Base-by-base conservation (phyloP, 2,113 vertebrate genomes). In the Deroptyus accipitrinus region DNA sequence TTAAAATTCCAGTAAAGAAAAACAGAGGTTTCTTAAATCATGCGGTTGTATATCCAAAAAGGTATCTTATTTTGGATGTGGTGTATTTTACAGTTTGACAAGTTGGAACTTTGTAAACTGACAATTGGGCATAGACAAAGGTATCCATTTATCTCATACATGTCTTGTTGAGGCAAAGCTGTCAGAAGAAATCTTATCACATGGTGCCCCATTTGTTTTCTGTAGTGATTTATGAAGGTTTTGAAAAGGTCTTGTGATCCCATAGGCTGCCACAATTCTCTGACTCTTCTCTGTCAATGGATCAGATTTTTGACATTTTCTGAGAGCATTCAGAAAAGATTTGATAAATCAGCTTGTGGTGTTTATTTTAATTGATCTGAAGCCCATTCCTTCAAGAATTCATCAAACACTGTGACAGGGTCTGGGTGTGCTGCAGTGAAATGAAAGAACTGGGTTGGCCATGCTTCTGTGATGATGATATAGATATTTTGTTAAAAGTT, bases 211-310 rank as follows among this genome's bases (percentile, higher is more conserved):
- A 98, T 98, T 99, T 98, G 98, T 98, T 98, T 98, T 98, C 98
- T 97, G 95, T 97, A 89, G 98, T 98, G 98, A 99, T 98, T 98
- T 99, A 99, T 99, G 98, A 98, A 97, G 97, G 98, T 98, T 98
- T 98, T 98, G 98, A 98, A 98, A 98, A 98, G 98, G 98, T 98
- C 98, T 98, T 97, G 97, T 98, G 98, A 99, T 99, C 98, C 98
- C 98, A 98, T 98, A 98, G 98, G 98, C 98, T 98, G 97, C 97
- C 97, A 97, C 98, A 88, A 99, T 98, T 98, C 98, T 97, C 98
- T 97, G 98, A 98, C 98, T 98, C 98, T 98, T 98, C 96, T 98
- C 98, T 98, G 97, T 98, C 98, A 97, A 98, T 98, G 98, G 98
- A 98, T 98, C 98, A 98, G 98, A 98, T 98, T 98, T 98, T 98